Evolutionary conservation across 2,888 invertebrate genomes (phyloP).

Genomic region (Meghimatium bilineatum): DNA sequence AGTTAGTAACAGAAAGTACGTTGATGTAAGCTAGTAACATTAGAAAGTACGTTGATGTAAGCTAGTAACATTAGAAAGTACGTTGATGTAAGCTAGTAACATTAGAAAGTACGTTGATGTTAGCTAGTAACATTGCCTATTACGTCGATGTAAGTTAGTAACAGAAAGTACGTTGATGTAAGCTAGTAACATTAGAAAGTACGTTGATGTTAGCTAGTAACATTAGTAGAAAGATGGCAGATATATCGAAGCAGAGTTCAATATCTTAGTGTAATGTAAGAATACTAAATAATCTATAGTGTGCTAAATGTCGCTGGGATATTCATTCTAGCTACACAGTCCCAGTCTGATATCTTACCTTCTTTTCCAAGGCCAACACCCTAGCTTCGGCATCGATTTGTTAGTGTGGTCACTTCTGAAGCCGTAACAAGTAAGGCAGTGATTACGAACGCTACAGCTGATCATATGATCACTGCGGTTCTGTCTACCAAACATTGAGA

Average conservation of each 20-base stretch:
- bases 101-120: no score
- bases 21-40: no score
- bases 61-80: no score
- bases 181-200: no score
- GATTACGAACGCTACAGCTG: not conserved
- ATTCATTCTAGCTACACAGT: not conserved
- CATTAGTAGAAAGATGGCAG: not conserved
- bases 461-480: not conserved
- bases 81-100: no score
- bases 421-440: slow-evolving; percentile 9
- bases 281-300: not conserved
- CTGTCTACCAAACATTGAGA: slow-evolving; percentile 14
- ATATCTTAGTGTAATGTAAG: not conserved
- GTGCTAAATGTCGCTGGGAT: not conserved
- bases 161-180: no score
- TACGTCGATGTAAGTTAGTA: no score
- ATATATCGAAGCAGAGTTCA: not conserved
- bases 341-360: not conserved
- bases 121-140: no score
- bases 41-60: no score
- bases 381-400: not conserved
- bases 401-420: not conserved
- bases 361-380: slow-evolving; percentile 15
- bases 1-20: no score
- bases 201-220: not conserved